A percentile compares a stretch with the other conserved stretches of the same genome.
Evolutionary conservation across 1,140 invertebrate genomes (phyloP).

Genomic region (Drosophila kohkoa): DNA sequence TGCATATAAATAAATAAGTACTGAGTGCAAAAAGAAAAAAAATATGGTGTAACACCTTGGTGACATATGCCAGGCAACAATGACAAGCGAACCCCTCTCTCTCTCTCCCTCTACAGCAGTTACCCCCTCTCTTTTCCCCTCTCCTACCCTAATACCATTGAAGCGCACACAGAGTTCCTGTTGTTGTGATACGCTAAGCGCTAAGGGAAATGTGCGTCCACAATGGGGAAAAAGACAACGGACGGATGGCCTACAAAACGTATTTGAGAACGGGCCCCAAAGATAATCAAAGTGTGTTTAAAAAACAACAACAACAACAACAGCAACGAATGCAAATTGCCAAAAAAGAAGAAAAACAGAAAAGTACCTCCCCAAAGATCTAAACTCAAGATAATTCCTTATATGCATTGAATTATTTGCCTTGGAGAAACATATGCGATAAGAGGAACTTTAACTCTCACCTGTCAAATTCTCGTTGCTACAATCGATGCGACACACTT

Average conservation of each 20-base stretch:
- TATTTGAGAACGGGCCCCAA: background rate
- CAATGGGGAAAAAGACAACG: slow-evolving; percentile 20
- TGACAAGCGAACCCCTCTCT: slow-evolving; percentile 57
- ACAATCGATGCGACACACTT: background rate
- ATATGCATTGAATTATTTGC: slow-evolving; percentile 20
- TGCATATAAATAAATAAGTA: slow-evolving; percentile 13
- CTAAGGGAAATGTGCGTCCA: slow-evolving; percentile 15
- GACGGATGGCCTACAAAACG: slow-evolving; percentile 12
- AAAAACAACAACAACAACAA: slow-evolving; percentile 9
- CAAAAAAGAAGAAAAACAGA: background rate
- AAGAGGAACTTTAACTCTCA: background rate
- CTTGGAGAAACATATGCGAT: background rate
- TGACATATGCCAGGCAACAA: slow-evolving; percentile 79
- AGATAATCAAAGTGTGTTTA: slow-evolving; percentile 51
- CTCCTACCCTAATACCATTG: background rate
- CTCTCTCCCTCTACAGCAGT: background rate
- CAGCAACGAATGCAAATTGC: slow-evolving; percentile 40
- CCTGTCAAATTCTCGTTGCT: background rate
- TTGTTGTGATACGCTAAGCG: slow-evolving; percentile 32
- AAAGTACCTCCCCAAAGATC: slow-evolving; percentile 11
- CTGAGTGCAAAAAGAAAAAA: slow-evolving; percentile 11
- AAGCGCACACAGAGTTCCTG: slow-evolving; percentile 11
- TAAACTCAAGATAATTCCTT: slow-evolving; percentile 10
- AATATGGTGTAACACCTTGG: slow-evolving; percentile 66
- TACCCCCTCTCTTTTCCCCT: background rate